Conservation (phyloP, 2,113 vertebrate genomes). For the Plectropomus leopardus region DNA sequence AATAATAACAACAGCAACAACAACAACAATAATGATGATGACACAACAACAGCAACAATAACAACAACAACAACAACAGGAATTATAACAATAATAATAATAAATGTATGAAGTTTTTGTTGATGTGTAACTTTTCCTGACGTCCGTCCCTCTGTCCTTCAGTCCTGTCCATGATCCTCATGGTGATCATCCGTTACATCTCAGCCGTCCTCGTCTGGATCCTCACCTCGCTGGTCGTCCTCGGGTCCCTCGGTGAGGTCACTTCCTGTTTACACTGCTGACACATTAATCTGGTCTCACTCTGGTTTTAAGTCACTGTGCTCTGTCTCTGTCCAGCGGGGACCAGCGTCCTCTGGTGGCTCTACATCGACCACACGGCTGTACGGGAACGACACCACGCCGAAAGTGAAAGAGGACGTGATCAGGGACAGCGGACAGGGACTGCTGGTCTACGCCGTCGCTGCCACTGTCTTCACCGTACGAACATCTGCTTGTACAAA, state of each 20-base stretch:
- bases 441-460: slow-evolving; percentile 93
- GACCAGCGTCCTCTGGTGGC: slow-evolving; percentile 96
- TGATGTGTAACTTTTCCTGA: no score
- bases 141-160: slow-evolving; percentile 22
- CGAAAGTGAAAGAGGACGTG: slow-evolving; percentile 84
- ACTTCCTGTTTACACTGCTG: slow-evolving; percentile 34
- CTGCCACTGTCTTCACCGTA: slow-evolving; percentile 95
- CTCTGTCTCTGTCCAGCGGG: slow-evolving; percentile 85
- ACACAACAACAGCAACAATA: no score
- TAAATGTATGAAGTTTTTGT: no score
- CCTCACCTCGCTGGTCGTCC: slow-evolving; percentile 92
- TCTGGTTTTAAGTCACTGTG: no score
- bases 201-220: slow-evolving; percentile 98
- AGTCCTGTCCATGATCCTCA: slow-evolving; percentile 98
- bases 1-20: no score
- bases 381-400: slow-evolving; percentile 80
- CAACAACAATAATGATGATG: no score
- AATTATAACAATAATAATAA: no score
- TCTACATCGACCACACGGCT: slow-evolving; percentile 93
- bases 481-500: slow-evolving; percentile 45
- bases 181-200: slow-evolving; percentile 98
- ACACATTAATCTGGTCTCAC: no score
- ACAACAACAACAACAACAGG: no score
- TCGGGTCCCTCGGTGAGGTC: slow-evolving; percentile 95
- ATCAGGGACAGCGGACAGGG: slow-evolving; percentile 90